Percentiles rank a stretch among this genome's conserved stretches.
Conservation (phyloP, 2,113 vertebrate species). For the Holacanthus passer region DNA sequence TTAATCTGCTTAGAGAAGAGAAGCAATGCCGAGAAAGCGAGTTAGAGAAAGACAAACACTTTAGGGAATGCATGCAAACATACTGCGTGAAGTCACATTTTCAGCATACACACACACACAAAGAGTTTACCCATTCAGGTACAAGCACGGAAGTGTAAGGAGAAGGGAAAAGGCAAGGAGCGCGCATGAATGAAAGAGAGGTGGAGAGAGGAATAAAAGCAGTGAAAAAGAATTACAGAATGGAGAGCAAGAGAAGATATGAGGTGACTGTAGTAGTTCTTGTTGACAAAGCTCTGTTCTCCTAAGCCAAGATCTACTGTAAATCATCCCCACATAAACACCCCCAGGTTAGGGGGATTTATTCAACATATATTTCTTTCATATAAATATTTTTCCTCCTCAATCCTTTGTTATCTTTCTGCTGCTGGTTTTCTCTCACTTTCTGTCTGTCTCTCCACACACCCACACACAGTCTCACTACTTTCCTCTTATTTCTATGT, state of each 20-base stretch:
- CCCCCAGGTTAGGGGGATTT: constrained; percentile 56
- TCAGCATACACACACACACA: not conserved
- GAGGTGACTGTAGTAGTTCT: constrained; percentile 50
- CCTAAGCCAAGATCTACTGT: constrained; percentile 59
- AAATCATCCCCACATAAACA: constrained; percentile 62
- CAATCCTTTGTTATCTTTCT: constrained; percentile 45
- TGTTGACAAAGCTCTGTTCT: constrained; percentile 66
- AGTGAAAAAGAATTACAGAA: constrained; percentile 16
- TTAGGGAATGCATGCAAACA: not conserved
- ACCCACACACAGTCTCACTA: constrained; percentile 4
- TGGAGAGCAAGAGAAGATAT: constrained; percentile 38
- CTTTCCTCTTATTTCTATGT: constrained; percentile 8
- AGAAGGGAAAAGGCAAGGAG: not conserved
- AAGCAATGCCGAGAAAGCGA: not conserved
- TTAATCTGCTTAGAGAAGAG: not conserved
- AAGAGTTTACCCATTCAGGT: not conserved
- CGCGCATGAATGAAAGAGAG: constrained; percentile 12
- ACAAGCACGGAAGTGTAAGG: not conserved
- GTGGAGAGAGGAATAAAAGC: not conserved
- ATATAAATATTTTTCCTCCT: constrained; percentile 37
- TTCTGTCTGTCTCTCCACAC: constrained; percentile 1
- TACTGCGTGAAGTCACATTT: not conserved
- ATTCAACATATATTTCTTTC: constrained; percentile 47
- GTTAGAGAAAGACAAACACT: not conserved
- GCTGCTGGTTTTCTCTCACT: constrained; percentile 30